Evolutionary conservation across 2,888 invertebrate species (phyloP), one percentile per base, ranked within the genome.

Genomic region (Rhagonycha lutea): DNA sequence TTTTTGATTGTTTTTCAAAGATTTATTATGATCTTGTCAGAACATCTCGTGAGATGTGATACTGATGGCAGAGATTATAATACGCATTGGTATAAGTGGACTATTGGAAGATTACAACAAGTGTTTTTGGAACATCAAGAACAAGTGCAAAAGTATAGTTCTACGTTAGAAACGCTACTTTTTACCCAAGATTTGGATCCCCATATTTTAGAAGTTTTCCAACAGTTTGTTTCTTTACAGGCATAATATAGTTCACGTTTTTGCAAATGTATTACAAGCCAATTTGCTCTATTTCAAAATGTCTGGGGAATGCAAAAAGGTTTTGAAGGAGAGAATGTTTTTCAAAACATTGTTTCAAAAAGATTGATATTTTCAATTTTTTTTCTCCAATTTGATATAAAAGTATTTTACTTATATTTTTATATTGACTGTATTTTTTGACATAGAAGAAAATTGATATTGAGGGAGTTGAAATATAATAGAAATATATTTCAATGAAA

Each of bases 1-100:
- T 98, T 98, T 88, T 92, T 98, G 79, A 98, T 98, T 87, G 96
- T 98, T 83, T 98, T 98, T 89, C 98, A 98, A 91, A 92, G 98
- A 77, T 99, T 99, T 89, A 98, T 98, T 81, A 98, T 98, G 95
- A 96, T 98, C 83, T 90, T 99, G 80, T 97, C 98, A 0, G 98
- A 99, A 87, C 98, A 99, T 89, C 91, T 99, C 83, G 96, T 96
- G 72, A 91, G 95, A 76, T 96, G 96, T 86, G 98, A 99, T 88
- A 96, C 96, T 0, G 97, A 98, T 89, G 96, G 96, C 12, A 92
- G 94, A 79, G 97, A 98, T 89, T 96, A 95, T 85, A 95, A 96
- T 88, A 98, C 97, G 3, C 94, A 95, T 86, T 98, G 98, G 98
- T 99, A 98, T 89, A 93, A 94, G 83, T 98, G 97, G 95, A 98